These are phyloP conservation scores for Smittia sp. DNA, from an alignment of 2,888 invertebrate species.

Conservation along the genomic window DNA sequence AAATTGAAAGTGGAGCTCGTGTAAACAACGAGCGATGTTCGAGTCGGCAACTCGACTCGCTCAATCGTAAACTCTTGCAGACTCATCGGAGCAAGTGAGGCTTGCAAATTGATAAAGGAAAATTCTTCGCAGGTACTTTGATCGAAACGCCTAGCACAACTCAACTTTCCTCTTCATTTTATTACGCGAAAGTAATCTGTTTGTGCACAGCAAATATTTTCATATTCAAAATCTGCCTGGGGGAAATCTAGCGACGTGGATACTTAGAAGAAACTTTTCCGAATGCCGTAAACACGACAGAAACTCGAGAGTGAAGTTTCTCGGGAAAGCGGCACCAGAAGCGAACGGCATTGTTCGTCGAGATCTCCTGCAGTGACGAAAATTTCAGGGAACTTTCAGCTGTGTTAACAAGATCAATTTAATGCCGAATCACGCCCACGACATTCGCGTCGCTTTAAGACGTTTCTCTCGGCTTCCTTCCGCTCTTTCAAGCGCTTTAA, in stretches of 20 bases:
- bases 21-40: background rate
- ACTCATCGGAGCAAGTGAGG: too few relatives aligned
- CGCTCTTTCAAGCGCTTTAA: background rate
- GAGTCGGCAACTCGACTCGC: too few relatives aligned
- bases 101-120: background rate
- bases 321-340: background rate
- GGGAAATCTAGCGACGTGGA: slow-evolving; percentile 12
- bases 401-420: slow-evolving; percentile 37
- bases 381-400: background rate
- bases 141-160: background rate
- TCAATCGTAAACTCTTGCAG: too few relatives aligned
- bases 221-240: background rate
- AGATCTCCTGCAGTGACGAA: background rate
- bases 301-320: background rate
- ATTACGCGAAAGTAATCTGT: slow-evolving; percentile 12
- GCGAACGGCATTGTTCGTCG: background rate
- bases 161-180: slow-evolving; percentile 7
- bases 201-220: slow-evolving; percentile 8
- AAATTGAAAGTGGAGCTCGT: background rate
- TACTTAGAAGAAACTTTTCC: background rate
- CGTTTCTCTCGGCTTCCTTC: background rate
- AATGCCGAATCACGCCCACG: slow-evolving; percentile 4
- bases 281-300: slow-evolving; percentile 4
- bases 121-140: background rate
- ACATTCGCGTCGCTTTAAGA: background rate